These are phyloP conservation scores for Meandrina meandrites DNA, from an alignment of 92 coral and sea anemone species.

Conservation along the genomic window DNA sequence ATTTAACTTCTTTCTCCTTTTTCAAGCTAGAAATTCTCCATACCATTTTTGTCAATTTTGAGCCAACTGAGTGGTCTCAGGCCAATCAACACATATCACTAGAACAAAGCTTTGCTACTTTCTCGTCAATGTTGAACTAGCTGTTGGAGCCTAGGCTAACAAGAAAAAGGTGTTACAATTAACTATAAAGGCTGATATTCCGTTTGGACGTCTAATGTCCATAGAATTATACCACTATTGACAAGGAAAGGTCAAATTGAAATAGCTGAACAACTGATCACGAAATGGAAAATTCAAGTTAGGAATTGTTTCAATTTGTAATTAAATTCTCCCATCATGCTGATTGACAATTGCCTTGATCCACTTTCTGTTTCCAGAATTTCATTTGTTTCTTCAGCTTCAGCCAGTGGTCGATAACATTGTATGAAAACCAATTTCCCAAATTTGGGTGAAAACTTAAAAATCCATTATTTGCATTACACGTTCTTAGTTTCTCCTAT, in stretches of 20 bases:
- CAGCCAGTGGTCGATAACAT: neutral
- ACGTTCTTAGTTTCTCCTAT: neutral
- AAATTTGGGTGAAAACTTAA: too few species aligned
- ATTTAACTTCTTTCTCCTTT: neutral
- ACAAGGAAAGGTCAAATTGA: neutral
- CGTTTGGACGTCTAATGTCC: neutral
- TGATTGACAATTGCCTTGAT: neutral
- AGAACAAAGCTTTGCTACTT: neutral
- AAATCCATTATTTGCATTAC: too few species aligned
- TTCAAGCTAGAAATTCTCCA: neutral
- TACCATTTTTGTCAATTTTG: neutral
- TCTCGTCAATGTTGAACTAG: constrained; percentile 6
- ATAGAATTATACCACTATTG: neutral
- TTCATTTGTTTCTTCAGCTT: neutral
- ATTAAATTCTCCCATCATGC: neutral
- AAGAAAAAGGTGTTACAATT: neutral
- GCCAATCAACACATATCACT: neutral
- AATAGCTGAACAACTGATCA: neutral
- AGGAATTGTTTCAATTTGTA: neutral
- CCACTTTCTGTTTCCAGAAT: neutral
- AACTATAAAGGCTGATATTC: too few species aligned
- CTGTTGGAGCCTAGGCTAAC: neutral
- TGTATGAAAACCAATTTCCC: neutral
- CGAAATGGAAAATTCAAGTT: neutral
- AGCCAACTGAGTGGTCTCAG: neutral